Base-by-base conservation (phyloP, 2,113 vertebrate genomes). In the Gobio gobio region DNA sequence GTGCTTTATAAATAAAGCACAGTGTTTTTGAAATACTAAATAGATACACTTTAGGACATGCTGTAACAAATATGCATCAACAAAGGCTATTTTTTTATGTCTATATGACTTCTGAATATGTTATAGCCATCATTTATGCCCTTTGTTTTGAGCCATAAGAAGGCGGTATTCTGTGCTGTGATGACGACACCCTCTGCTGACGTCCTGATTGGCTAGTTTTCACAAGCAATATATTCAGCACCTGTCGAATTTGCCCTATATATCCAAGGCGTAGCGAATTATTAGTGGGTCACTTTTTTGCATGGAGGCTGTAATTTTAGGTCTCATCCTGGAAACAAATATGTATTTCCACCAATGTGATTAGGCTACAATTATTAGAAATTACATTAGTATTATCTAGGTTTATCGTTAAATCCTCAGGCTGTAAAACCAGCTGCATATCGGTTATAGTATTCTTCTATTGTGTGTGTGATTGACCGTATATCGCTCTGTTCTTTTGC, bases 221-320 rank as follows among this genome's bases (percentile, higher is more conserved):
- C 61, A 9, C 78, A 2, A 64, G 40, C 16, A 24, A 26, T 63
- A 80, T 68, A 47, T 66, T 49, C 78, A 81, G 74, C 78, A 68
- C 61, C 78, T 81, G 79, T 81, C 79, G 45, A 81, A 36, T 81
- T 51, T 81, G 61, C 45, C 9, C 10, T 43, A 14, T 61, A 29
- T 45, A 56, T 5, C 0, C 18, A 2, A 63, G 0, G n/a, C 78
- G 12, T 9, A 14, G 40, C 16, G 45, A 66, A 66, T 12, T 24
- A 81, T 33, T 18, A 63, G 13, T 10, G 14, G 26, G 3, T 64
- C 16, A 64, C 40, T 2, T 45, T 47, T 16, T 6, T 63, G 5
- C 1, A 22, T 10, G 13, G 51, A 22, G 10, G 18, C 26, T 51
- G 45, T n/a, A 14, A 8, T 80, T 26, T n/a, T 51, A 49, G 4